These are phyloP conservation scores for Promerops cafer DNA, from an alignment of 2,113 vertebrate species.

Conservation along the genomic window DNA sequence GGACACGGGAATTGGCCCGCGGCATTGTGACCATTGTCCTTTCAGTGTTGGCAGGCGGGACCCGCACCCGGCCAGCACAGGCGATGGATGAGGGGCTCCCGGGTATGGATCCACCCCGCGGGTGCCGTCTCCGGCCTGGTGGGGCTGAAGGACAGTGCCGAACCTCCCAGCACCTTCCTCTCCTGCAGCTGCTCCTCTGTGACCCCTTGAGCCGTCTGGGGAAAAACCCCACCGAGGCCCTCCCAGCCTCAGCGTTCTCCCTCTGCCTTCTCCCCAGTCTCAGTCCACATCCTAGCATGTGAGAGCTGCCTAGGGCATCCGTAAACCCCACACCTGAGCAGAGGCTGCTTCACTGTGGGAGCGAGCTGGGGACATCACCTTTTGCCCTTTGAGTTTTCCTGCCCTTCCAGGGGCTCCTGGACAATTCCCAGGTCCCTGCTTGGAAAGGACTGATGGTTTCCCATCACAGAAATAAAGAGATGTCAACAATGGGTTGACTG, in stretches of 20 bases:
- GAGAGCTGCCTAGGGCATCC: not conserved
- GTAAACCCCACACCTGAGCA: rapidly evolving
- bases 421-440: not conserved
- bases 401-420: not conserved
- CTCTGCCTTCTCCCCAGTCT: not conserved
- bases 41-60: rapidly evolving
- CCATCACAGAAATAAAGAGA: too few species aligned
- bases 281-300: rapidly evolving
- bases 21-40: too few species aligned
- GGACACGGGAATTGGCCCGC: rapidly evolving
- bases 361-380: too few species aligned
- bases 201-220: too few species aligned
- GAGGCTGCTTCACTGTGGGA: not conserved
- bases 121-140: too few species aligned
- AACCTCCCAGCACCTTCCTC: not conserved
- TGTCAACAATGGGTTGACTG: too few species aligned
- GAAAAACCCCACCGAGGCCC: rapidly evolving
- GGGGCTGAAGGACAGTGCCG: not conserved
- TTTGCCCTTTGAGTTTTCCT: not conserved
- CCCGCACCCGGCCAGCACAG: not conserved
- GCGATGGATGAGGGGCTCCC: not conserved
- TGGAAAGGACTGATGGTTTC: too few species aligned
- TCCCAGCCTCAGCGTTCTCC: not conserved
- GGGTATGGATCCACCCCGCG: rapidly evolving
- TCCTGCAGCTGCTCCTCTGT: not conserved